A percentile compares a stretch with the other conserved stretches of the same genome.
phyloP scores from a whole-genome alignment of 2,797 vertebrate species.

The Enteromius unitaeniatus region DNA sequence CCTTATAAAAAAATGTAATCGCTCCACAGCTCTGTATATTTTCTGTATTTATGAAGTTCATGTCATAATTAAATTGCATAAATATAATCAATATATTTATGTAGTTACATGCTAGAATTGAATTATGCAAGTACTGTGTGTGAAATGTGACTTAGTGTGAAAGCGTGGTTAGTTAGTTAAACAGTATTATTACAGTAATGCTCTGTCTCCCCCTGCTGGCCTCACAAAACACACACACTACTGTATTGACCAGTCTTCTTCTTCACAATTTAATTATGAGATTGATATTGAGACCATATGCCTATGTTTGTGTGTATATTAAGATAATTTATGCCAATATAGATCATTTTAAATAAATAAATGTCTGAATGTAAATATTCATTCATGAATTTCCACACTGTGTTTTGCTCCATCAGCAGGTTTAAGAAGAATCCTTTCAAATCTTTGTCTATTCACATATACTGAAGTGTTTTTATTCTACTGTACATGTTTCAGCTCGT shows the following conservation, averaged over 20 bases:
- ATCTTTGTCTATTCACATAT: not conserved
- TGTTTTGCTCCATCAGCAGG: not conserved
- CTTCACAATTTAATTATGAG: too few species aligned
- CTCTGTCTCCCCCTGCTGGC: constrained; percentile 10
- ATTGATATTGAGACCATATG: too few species aligned
- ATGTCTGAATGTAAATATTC: not conserved
- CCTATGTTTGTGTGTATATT: too few species aligned
- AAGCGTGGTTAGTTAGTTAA: too few species aligned
- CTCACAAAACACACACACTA: not conserved
- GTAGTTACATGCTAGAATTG: not conserved
- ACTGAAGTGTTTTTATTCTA: not conserved
- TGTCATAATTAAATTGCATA: not conserved
- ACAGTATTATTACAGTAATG: not conserved
- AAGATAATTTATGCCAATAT: too few species aligned
- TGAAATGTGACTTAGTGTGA: not conserved
- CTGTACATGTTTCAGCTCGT: too few species aligned
- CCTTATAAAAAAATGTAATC: not conserved
- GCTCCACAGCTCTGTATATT: not conserved
- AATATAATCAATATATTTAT: not conserved
- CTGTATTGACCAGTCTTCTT: too few species aligned
- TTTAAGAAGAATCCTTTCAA: not conserved
- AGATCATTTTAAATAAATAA: too few species aligned
- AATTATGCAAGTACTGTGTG: too few species aligned
- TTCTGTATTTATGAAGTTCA: not conserved
- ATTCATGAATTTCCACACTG: not conserved